Conservation (phyloP, 1,140 invertebrate genomes). For the Drosophila kurseongensis region DNA sequence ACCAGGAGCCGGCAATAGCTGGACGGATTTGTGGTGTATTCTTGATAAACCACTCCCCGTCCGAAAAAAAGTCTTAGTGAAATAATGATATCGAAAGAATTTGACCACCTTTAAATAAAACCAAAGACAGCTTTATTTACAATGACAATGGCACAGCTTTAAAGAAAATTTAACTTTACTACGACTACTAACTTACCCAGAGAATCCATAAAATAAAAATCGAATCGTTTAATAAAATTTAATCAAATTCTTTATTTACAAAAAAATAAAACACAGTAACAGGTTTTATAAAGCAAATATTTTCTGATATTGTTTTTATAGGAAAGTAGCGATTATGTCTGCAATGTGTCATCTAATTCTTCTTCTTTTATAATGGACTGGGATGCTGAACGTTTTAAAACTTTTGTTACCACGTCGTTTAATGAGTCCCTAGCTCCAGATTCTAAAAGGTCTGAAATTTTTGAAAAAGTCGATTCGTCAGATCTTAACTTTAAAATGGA, state of each 20-base stretch:
- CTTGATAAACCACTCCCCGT: too few species aligned
- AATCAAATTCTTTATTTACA: not conserved
- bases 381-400: constrained; percentile 89
- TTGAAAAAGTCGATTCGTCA: constrained; percentile 91
- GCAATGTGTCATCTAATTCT: constrained; percentile 95
- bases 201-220: too few species aligned
- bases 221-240: not conserved
- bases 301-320: not conserved
- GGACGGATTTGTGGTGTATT: too few species aligned
- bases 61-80: too few species aligned
- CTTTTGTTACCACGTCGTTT: constrained; percentile 94
- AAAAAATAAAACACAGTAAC: not conserved
- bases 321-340: constrained; percentile 80
- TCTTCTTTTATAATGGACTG: constrained; percentile 94
- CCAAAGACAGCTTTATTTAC: too few species aligned
- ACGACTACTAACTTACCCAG: too few species aligned
- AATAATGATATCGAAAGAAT: too few species aligned
- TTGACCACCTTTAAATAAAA: too few species aligned
- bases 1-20: too few species aligned
- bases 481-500: constrained; percentile 92
- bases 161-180: too few species aligned
- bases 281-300: not conserved
- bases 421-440: constrained; percentile 94
- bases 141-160: too few species aligned
- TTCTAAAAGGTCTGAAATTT: constrained; percentile 91